Evolutionary conservation across 2,888 invertebrate genomes (phyloP), one percentile per base, ranked within the genome.

Genomic region (Metalampra italica): DNA sequence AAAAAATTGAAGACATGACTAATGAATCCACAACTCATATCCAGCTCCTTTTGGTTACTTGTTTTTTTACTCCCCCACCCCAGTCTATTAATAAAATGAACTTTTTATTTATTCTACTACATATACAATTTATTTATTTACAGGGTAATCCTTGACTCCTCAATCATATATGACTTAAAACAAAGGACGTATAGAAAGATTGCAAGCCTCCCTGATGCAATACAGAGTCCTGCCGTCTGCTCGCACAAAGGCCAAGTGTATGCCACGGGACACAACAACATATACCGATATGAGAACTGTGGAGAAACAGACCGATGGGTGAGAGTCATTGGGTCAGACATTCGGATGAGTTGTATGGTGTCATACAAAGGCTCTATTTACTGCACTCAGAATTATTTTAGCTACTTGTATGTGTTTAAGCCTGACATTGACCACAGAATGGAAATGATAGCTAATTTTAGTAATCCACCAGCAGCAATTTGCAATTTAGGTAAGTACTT

Each of bases 211-310:
- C 84, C 86, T 0, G 82, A 85, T 43, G 66, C 78, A 0, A 72
- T 88, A 36, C 88, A 88, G 49, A 75, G 65, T 30, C 87, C 88
- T 1, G 82, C 81, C 0, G 64, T 80, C 0, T 88, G 88, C 47
- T 55, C 62, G 0, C 78, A 86, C 34, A 58, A 82, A 1, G 68
- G 71, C 30, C 46, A 49, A 0, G 63, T 87, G 0, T 88, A 82
- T 56, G 75, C 72, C 0, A 70, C 78, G 0, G 80, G 83, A 0
- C 72, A 78, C 5, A 78, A 72, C 41, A 63, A 75, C 15, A 75
- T 88, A 41, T 85, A 81, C 49, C 61, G 64, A 46, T 84, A 81
- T 54, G 72, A 74, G 39, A 76, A 78, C 0, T 36, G 32, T 0
- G 76, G 62, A 0, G 54, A 68, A 0, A 47, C 49, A 0, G 76